Base-by-base conservation (phyloP, 1,140 invertebrate species). In the Magallana angulata region DNA sequence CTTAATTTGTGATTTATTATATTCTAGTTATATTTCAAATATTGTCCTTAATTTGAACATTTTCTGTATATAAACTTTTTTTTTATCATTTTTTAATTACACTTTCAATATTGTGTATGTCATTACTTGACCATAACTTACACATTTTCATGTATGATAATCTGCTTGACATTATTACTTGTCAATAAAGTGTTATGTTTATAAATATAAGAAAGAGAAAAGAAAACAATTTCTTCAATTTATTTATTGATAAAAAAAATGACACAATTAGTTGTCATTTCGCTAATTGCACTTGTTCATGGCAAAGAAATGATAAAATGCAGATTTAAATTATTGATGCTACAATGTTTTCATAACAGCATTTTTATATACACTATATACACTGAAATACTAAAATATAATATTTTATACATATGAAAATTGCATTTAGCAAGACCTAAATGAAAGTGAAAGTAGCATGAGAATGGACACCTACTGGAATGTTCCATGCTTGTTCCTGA, bases 281-380 rank as follows among this genome's bases (percentile, higher is more conserved):
- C 64, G 36, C 36, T 76, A 76, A 76, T 76, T 76, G 68, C 68
- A 76, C 68, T 76, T 76, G 68, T 76, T 76, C 68, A 76, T 76
- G 68, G 68, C 68, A 76, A 76, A 76, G 30, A 76, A 12, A 76
- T 71, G 64, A 30, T 24, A 30, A 30, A 76, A 68, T 30, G 24
- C 24, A 24, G 24, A 9, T 24, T 76, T 76, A 76, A 76, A 76
- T 76, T 36, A 76, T 76, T 12, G 36, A 36, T 76, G 68, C 68
- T 76, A 76, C 68, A 76, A 76, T 30, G 68, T 71, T 18, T 36
- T 76, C 68, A 76, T 76, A 30, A 64, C 60, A 64, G 60, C 60
- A 64, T 16, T 64, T 18, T n/a, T 64, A 64, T 64, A 14, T 76
- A 76, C 24, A 76, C 18, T 36, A 76, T 76, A 30, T 76, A 76